These are phyloP conservation scores for Steinernema carpocapsae DNA, from an alignment of 2,888 invertebrate genomes.

Conservation along the genomic window DNA sequence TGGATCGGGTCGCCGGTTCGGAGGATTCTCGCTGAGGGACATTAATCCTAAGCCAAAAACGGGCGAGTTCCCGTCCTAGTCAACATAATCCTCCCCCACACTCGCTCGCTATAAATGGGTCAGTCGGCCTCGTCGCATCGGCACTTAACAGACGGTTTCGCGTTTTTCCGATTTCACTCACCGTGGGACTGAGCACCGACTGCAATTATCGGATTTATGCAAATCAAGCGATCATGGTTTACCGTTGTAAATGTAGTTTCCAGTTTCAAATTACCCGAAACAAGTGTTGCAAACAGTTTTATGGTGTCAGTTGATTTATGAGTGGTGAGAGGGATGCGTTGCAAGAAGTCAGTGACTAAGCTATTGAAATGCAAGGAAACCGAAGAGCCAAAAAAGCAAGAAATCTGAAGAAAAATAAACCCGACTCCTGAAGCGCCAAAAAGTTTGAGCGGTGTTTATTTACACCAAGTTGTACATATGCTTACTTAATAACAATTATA, in stretches of 20 bases:
- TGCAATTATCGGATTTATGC: constrained; percentile 30
- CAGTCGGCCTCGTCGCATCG: constrained; percentile 23
- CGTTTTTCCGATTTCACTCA: constrained; percentile 31
- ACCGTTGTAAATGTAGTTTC: not conserved
- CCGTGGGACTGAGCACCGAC: not conserved
- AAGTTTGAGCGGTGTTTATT: no score
- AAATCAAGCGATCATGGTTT: not conserved
- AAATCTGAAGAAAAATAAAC: no score
- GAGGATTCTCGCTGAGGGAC: not conserved
- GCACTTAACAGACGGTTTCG: not conserved
- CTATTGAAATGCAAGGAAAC: no score
- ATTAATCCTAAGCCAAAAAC: constrained; percentile 15
- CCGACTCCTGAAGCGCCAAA: no score
- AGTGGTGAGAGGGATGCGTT: not conserved
- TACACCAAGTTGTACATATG: no score
- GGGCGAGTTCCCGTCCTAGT: constrained; percentile 11
- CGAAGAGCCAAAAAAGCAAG: no score
- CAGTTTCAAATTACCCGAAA: no score
- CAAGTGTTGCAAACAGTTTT: no score
- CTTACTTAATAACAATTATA: no score
- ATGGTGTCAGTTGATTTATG: no score
- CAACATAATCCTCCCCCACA: not conserved
- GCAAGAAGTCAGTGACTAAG: not conserved
- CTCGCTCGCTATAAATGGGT: constrained; percentile 32
- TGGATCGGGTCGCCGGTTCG: not conserved